A percentile compares a stretch with the other conserved stretches of the same genome.
Evolutionary conservation across 2,113 vertebrate species (phyloP).

Genomic region (Mobula hypostoma): DNA sequence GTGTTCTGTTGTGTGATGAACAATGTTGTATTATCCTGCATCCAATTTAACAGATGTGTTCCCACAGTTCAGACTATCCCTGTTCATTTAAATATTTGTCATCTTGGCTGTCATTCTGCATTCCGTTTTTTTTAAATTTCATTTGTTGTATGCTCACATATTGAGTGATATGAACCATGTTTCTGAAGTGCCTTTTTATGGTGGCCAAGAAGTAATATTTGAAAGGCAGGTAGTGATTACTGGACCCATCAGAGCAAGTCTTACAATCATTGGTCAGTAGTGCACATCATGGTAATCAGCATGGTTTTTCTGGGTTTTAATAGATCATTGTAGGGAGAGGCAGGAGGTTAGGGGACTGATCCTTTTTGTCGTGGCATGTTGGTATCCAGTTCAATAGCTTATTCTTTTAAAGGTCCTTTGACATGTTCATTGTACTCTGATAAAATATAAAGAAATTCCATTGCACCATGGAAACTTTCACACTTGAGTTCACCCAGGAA

Average conservation of each 20-base stretch:
- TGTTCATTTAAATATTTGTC: conserved; percentile 55
- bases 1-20: not conserved
- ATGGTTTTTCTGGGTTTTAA: conserved; percentile 1
- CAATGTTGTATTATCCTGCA: not conserved
- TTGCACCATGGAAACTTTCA: not conserved
- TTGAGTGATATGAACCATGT: conserved; percentile 68
- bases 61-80: conserved; percentile 22
- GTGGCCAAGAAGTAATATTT: conserved; percentile 29
- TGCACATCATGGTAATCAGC: not conserved
- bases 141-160: conserved; percentile 68
- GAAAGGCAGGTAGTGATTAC: not conserved
- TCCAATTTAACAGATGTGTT: not conserved
- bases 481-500: not conserved
- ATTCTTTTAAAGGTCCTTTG: not conserved
- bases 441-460: not conserved
- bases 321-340: not conserved
- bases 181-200: conserved; percentile 80
- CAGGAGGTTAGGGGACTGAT: not conserved
- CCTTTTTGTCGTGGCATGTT: not conserved
- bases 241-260: not conserved
- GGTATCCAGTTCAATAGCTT: not conserved
- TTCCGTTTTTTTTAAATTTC: conserved; percentile 49
- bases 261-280: conserved; percentile 10
- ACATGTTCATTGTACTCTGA: not conserved
- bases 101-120: conserved; percentile 55